phyloP scores from a whole-genome alignment of 2,113 vertebrate genomes.

The Megaptera novaeangliae region DNA sequence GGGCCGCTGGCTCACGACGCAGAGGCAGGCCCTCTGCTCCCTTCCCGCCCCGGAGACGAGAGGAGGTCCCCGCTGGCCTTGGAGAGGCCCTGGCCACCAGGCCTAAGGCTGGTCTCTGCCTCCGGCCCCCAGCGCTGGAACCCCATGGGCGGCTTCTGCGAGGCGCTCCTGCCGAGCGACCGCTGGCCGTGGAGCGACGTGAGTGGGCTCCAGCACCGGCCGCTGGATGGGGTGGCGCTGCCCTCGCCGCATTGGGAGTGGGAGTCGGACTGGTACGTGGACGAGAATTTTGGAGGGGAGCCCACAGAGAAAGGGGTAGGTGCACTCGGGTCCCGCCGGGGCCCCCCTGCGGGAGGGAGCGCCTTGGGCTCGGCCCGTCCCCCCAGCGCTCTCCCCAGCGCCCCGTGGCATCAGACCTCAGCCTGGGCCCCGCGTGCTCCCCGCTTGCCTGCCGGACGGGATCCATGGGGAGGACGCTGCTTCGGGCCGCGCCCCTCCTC shows the following conservation, averaged over 20 bases:
- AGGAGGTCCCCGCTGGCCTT: accelerated
- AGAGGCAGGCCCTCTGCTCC: background rate
- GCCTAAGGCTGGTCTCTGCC: background rate
- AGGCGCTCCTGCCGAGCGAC: constrained; percentile 94
- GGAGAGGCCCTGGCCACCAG: background rate
- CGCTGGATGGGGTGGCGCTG: constrained; percentile 86
- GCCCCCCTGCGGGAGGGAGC: background rate
- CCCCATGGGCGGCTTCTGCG: constrained; percentile 94
- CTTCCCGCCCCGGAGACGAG: background rate
- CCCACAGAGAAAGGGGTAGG: constrained; percentile 96
- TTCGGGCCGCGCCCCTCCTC: background rate
- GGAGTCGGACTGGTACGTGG: constrained; percentile 96
- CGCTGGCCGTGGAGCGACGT: constrained; percentile 98
- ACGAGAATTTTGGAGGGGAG: constrained; percentile 96
- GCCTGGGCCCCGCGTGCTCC: background rate
- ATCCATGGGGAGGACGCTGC: background rate
- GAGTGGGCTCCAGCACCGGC: constrained; percentile 91
- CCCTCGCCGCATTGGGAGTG: constrained; percentile 95
- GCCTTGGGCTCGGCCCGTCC: too few species aligned
- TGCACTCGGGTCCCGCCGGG: constrained; percentile 44
- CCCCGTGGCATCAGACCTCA: accelerated
- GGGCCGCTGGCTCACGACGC: background rate
- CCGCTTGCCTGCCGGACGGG: background rate
- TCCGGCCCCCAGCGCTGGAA: constrained; percentile 90
- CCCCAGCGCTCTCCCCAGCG: background rate